A percentile compares a stretch with the other conserved stretches of the same genome.
Evolutionary conservation across 2,113 vertebrate genomes (phyloP).

Genomic region (Bombycilla garrulus): DNA sequence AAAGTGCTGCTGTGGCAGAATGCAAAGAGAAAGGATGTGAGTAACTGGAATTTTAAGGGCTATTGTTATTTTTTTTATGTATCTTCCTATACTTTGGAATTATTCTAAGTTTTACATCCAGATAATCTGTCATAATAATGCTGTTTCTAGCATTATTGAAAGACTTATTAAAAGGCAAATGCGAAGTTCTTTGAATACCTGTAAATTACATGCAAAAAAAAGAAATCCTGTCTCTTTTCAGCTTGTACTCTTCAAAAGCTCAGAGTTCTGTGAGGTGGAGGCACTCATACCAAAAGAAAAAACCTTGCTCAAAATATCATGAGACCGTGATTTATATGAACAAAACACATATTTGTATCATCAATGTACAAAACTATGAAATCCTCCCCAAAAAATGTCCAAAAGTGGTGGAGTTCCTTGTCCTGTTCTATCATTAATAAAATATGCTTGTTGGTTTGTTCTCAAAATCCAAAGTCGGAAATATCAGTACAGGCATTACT

Average conservation of each 20-base stretch:
- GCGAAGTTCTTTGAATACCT: neutral
- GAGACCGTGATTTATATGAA: neutral
- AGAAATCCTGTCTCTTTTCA: neutral
- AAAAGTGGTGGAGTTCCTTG: neutral
- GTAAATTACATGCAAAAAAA: neutral
- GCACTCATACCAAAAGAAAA: neutral
- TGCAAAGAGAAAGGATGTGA: neutral
- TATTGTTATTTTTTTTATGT: neutral
- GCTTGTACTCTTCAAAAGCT: neutral
- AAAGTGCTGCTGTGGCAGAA: neutral
- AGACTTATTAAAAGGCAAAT: neutral
- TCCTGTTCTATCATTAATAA: neutral
- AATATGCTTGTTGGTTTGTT: neutral
- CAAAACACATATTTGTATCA: neutral
- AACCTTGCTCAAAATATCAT: neutral
- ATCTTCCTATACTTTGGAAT: neutral
- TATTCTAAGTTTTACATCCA: neutral
- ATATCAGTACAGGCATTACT: neutral
- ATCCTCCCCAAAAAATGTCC: rapidly evolving
- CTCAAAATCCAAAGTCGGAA: neutral
- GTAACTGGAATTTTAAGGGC: neutral
- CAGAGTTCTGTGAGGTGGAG: neutral
- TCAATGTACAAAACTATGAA: neutral
- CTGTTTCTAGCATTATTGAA: neutral
- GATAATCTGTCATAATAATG: neutral